Conservation (phyloP, 37 sponge, comb jelly and placozoan genomes). For the Dysidea cf. avara region DNA sequence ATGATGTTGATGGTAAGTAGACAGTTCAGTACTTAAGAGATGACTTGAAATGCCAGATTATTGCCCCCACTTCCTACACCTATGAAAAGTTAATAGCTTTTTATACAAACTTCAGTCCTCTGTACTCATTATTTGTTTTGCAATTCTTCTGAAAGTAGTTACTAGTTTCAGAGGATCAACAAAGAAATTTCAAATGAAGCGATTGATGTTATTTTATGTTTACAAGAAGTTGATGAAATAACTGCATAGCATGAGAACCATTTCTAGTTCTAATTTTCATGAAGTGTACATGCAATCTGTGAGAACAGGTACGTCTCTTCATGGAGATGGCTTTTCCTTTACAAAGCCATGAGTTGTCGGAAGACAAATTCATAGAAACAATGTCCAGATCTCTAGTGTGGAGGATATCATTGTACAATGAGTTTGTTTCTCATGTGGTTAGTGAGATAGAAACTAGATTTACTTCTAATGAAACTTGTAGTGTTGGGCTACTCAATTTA, state of each 20-base stretch:
- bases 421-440: too few species aligned
- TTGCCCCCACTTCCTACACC: conserved; percentile 49
- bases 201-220: conserved; percentile 46
- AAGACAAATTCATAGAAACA: too few species aligned
- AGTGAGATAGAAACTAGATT: too few species aligned
- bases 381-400: too few species aligned
- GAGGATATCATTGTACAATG: too few species aligned
- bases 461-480: too few species aligned
- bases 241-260: conserved; percentile 29
- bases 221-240: conserved; percentile 13
- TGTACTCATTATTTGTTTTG: conserved; percentile 30
- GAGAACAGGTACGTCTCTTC: conserved; percentile 18
- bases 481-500: too few species aligned
- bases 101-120: conserved; percentile 37
- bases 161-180: conserved; percentile 2
- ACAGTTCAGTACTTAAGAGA: too few species aligned
- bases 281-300: conserved; percentile 8
- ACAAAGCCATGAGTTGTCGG: conserved; percentile 25
- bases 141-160: conserved; percentile 40
- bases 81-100: conserved; percentile 57
- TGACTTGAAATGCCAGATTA: too few species aligned
- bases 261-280: conserved; percentile 7
- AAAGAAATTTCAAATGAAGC: too few species aligned
- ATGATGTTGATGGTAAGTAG: too few species aligned
- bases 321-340: too few species aligned